Conservation (phyloP, 2,888 invertebrate species). For the Agrenia bidenticulata region DNA sequence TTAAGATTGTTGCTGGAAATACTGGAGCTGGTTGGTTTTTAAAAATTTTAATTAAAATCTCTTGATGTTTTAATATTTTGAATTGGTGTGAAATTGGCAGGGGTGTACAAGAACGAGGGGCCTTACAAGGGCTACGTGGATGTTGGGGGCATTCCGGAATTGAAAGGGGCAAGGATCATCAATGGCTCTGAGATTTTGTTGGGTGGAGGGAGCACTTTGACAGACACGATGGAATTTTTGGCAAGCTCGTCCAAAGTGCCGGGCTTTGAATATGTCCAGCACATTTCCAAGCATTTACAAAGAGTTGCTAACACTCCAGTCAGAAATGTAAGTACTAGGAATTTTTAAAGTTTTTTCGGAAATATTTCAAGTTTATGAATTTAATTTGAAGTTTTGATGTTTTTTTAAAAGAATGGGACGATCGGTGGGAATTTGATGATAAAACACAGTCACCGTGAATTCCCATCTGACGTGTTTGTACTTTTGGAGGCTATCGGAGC, state of each 20-base stretch:
- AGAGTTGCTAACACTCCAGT: conserved; percentile 71
- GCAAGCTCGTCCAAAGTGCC: conserved; percentile 14
- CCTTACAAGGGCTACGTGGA: conserved; percentile 34
- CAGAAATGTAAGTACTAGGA: conserved; percentile 65
- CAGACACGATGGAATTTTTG: conserved; percentile 62
- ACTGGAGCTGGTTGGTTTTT: conserved; percentile 67
- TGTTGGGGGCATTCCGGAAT: conserved; percentile 27
- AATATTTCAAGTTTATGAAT: too few relatives aligned
- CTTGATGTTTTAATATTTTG: neutral
- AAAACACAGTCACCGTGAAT: conserved; percentile 67
- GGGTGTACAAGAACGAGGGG: conserved; percentile 32
- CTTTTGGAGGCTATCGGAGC: conserved; percentile 58
- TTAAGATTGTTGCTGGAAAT: conserved; percentile 70
- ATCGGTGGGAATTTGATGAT: conserved; percentile 71
- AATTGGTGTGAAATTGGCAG: neutral
- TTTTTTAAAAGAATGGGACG: conserved; percentile 58
- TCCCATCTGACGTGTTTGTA: conserved; percentile 71
- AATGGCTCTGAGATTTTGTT: conserved; percentile 56
- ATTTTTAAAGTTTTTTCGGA: neutral
- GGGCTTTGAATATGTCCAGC: conserved; percentile 64
- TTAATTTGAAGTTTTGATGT: neutral
- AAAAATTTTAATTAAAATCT: neutral
- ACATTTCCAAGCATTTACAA: conserved; percentile 67
- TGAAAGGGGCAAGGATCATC: neutral
- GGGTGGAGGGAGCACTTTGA: conserved; percentile 65